These are phyloP conservation scores for Sinhomidia bicolor DNA, from an alignment of 2,888 invertebrate species.

Conservation along the genomic window DNA sequence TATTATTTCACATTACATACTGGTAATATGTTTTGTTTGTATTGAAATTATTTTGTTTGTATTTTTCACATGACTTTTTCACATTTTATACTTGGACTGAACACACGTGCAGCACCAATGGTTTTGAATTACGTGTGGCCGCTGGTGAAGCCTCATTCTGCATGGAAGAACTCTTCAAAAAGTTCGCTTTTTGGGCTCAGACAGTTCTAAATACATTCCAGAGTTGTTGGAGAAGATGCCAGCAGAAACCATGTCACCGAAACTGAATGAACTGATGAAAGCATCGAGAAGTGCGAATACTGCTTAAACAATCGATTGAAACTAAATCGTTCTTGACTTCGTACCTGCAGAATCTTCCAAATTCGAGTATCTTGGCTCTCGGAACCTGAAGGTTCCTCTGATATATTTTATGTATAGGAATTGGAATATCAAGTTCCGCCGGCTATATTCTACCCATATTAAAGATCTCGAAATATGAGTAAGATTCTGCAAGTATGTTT, in stretches of 20 bases:
- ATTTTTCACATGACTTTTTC: too few species aligned
- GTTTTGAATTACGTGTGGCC: conserved; percentile 71
- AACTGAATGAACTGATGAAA: conserved; percentile 4
- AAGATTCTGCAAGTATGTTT: too few species aligned
- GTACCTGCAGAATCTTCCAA: too few species aligned
- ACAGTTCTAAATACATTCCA: conserved; percentile 53
- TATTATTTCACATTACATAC: too few species aligned
- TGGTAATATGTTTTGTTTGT: neutral
- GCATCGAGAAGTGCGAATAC: neutral
- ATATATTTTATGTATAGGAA: too few species aligned
- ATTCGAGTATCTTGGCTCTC: too few species aligned
- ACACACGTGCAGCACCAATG: conserved; percentile 61
- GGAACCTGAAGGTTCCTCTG: too few species aligned
- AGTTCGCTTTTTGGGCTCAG: conserved; percentile 63
- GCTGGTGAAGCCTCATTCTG: conserved; percentile 70
- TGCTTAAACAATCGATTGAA: too few species aligned
- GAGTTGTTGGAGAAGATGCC: conserved; percentile 65
- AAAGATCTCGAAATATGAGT: too few species aligned
- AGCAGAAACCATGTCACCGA: conserved; percentile 47
- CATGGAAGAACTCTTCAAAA: conserved; percentile 70
- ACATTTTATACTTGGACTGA: neutral
- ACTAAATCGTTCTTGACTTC: too few species aligned
- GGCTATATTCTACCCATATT: too few species aligned
- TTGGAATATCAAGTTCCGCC: too few species aligned
- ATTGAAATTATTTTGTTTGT: neutral